Base-by-base conservation (phyloP, 2,113 vertebrate genomes). In the Zapornia atra region DNA sequence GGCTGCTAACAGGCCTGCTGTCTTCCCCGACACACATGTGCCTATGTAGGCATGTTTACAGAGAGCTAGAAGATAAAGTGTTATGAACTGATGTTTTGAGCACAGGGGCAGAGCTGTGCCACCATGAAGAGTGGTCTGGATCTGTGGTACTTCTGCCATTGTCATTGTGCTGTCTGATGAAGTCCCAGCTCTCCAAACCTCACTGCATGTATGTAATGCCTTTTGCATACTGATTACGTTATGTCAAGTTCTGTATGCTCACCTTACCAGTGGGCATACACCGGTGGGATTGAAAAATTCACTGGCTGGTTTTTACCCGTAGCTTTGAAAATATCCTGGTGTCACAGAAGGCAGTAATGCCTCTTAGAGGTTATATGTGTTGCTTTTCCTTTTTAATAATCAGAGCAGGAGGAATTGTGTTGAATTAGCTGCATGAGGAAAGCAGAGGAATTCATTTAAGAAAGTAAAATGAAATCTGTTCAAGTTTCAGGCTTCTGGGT, bases 391-490 rank as follows among this genome's bases (percentile, higher is more conserved):
- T 96, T 94, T 92, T 77, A 95, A 88, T 97, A 96, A 96, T 95
- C 92, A 87, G 84, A 92, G 84, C 88, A 86, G 90, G 96, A 96
- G 91, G 96, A 98, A 98, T 95, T 94, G 88, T 95, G 70, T 95
- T 88, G 87, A 97, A 97, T 98, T 97, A 98, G 59, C 94, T 84
- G 95, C 96, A 95, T 96, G 96, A 96, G 92, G 96, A 95, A 89
- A 97, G 71, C 82, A 84, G 93, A 97, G 95, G 96, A 97, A 98
- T 98, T 98, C 70, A 94, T 97, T 98, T 97, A 94, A 95, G 95
- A 16, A 38, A 94, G 86, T 66, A 84, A 97, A 97, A 91, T 96
- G 80, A 88, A 77, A 94, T 94, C 95, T 88, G n/a, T 96, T 97
- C 94, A 88, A 87, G 88, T 98, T 98, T 97, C 91, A 88, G 85